These are phyloP conservation scores for Alosa alosa DNA, from an alignment of 2,113 vertebrate species.

Conservation along the genomic window DNA sequence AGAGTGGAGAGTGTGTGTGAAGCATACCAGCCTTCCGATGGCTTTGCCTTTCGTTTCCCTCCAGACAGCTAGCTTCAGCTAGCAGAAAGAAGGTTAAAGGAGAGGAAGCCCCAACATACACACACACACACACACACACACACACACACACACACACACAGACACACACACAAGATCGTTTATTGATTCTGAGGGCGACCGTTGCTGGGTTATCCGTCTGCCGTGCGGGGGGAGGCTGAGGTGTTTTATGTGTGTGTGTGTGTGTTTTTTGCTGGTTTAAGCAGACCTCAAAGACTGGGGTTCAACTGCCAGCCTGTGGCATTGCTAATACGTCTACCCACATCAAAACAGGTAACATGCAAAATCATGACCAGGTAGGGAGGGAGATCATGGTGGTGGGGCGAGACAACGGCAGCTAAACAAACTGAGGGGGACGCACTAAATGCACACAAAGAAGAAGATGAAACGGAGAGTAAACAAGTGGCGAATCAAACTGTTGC, in stretches of 20 bases:
- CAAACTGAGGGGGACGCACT: not conserved
- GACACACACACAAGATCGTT: slow-evolving; percentile 39
- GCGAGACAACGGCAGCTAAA: not conserved
- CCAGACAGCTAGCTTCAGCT: not conserved
- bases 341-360: not conserved
- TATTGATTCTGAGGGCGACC: slow-evolving; percentile 58
- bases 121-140: not conserved
- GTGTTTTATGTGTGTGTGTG: slow-evolving; percentile 31
- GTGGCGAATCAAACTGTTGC: not conserved
- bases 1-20: not conserved
- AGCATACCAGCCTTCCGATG: not conserved
- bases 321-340: not conserved
- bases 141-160: not conserved
- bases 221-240: slow-evolving; percentile 48
- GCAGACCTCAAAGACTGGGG: not conserved
- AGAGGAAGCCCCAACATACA: not conserved
- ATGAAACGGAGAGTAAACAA: not conserved
- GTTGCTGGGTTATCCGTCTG: slow-evolving; percentile 54
- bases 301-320: not conserved
- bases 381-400: not conserved
- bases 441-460: not conserved
- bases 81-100: not conserved
- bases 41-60: not conserved
- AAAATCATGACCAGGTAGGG: not conserved
- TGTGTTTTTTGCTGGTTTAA: not conserved